phyloP scores from a whole-genome alignment of 2,797 vertebrate species.

The Propithecus perrieri region DNA sequence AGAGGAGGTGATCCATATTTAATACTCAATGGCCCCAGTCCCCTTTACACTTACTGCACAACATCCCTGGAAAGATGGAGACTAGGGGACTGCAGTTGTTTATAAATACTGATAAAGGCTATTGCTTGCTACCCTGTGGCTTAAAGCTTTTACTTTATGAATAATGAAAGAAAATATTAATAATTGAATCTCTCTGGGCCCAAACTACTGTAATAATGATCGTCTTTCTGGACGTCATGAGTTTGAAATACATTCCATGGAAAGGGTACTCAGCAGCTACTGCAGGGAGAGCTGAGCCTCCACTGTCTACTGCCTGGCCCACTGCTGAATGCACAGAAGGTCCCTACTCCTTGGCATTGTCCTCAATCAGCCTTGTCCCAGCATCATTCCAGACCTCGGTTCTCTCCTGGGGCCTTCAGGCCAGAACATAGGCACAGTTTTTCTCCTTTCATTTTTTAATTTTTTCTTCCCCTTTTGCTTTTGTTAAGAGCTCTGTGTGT shows the following conservation, averaged over 20 bases:
- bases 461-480: neutral
- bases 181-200: neutral
- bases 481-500: neutral
- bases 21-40: neutral
- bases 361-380: neutral
- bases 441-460: neutral
- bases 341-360: neutral
- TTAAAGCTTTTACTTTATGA: conserved; percentile 24
- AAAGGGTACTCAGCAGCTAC: neutral
- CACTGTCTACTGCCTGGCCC: too few species aligned
- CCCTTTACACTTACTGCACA: neutral
- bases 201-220: conserved; percentile 15
- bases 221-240: neutral
- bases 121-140: neutral
- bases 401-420: neutral
- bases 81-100: neutral
- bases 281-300: neutral
- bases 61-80: neutral
- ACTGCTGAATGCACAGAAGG: fast-evolving
- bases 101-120: neutral
- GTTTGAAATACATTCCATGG: neutral
- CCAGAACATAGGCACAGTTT: neutral
- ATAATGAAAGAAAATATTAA: conserved; percentile 19
- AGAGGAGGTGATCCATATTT: neutral
- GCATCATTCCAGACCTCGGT: neutral